A percentile compares a stretch with the other conserved stretches of the same genome.
Conservation (phyloP, 2,797 vertebrate genomes). For the Glyptemys insculpta region DNA sequence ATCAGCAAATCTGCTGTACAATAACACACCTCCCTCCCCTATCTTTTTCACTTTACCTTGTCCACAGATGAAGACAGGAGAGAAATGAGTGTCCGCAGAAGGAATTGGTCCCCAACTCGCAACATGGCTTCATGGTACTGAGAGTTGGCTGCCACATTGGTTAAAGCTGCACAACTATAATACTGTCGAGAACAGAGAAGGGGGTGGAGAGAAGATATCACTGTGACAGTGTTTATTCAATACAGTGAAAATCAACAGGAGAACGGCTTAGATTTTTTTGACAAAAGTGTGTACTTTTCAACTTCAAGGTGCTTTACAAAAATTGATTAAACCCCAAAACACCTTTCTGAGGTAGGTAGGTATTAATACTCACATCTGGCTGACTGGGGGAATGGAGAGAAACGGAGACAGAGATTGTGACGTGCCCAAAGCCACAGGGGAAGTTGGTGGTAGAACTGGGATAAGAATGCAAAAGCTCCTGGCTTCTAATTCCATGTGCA, state of each 20-base stretch:
- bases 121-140: conserved; percentile 81
- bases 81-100: conserved; percentile 83
- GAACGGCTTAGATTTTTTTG: not conserved
- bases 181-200: conserved; percentile 74
- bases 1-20: not conserved
- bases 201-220: not conserved
- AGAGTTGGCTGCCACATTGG: conserved; percentile 79
- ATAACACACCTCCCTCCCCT: not conserved
- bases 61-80: conserved; percentile 85
- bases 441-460: not conserved
- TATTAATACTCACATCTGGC: not conserved
- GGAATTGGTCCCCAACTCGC: conserved; percentile 74
- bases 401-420: not conserved
- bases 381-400: not conserved
- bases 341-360: not conserved
- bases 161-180: conserved; percentile 86
- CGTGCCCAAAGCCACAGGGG: not conserved
- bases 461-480: not conserved
- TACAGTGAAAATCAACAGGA: conserved; percentile 3
- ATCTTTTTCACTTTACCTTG: conserved; percentile 78
- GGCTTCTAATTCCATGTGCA: not conserved
- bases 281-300: not conserved
- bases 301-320: not conserved
- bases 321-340: not conserved
- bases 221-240: not conserved